phyloP scores from a whole-genome alignment of 2,113 vertebrate species.

The Benitochromis conjunctus region DNA sequence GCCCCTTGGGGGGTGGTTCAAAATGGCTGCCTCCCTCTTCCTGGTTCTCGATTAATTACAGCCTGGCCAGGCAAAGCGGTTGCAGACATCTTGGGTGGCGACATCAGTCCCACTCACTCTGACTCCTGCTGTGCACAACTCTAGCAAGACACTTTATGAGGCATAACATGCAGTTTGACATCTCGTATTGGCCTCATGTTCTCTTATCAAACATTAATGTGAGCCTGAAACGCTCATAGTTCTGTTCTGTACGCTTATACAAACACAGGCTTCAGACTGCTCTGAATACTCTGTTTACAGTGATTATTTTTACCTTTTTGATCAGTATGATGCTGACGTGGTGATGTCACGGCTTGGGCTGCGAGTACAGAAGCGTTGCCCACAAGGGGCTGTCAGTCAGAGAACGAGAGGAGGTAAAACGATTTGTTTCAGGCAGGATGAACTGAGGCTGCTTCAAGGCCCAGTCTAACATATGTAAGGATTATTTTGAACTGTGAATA shows the following conservation, averaged over 20 bases:
- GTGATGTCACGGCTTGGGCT: background rate
- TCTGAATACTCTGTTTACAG: background rate
- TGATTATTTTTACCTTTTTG: background rate
- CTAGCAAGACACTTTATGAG: background rate
- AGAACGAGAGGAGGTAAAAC: background rate
- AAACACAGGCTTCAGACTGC: background rate
- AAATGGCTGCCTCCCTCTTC: constrained; percentile 45
- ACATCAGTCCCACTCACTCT: constrained; percentile 40
- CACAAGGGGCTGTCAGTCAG: background rate
- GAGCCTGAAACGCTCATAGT: background rate
- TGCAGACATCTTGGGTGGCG: constrained; percentile 64
- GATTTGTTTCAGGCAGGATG: background rate
- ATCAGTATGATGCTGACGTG: background rate
- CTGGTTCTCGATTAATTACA: constrained; percentile 71
- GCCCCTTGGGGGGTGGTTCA: constrained; percentile 16
- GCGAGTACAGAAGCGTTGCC: background rate
- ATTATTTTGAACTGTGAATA: background rate
- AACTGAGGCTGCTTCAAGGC: background rate
- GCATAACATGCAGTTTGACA: background rate
- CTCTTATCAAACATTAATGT: background rate
- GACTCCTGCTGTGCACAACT: constrained; percentile 43
- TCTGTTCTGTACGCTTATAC: background rate
- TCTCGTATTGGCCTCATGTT: background rate
- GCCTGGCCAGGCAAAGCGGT: constrained; percentile 37
- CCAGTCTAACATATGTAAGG: background rate